Evolutionary conservation across 2,797 vertebrate species (phyloP).

Genomic region (Rhynchotus rufescens): DNA sequence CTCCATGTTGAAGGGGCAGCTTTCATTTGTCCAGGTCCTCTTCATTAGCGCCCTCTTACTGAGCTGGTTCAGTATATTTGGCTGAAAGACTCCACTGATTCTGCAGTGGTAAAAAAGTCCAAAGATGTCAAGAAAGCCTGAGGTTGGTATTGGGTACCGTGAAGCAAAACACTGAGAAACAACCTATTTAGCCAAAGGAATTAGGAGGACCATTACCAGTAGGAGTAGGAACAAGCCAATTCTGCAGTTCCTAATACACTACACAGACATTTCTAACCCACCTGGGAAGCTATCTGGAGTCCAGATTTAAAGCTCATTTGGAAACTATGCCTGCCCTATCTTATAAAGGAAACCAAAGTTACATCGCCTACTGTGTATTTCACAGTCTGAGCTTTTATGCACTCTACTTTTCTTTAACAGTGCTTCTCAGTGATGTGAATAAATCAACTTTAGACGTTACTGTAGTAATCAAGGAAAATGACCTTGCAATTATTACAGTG

Average conservation of each 20-base stretch:
- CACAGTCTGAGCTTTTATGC: conserved; percentile 6
- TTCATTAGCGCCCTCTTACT: conserved; percentile 38
- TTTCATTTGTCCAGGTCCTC: background rate
- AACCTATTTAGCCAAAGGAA: conserved; percentile 40
- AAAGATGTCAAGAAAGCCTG: conserved; percentile 14
- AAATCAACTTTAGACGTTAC: conserved; percentile 25
- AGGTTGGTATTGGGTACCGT: background rate
- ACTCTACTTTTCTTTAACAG: conserved; percentile 20
- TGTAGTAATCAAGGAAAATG: conserved; percentile 1
- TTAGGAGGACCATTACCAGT: conserved; percentile 38
- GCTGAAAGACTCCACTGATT: conserved; percentile 18
- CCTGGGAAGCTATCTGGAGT: conserved; percentile 29
- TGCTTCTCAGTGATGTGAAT: background rate
- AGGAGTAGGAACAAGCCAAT: conserved; percentile 52
- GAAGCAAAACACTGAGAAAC: conserved; percentile 25
- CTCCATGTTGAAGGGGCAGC: conserved; percentile 25
- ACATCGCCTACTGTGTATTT: background rate
- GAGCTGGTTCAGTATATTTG: conserved; percentile 37
- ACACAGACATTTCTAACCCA: conserved; percentile 28
- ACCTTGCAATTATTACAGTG: background rate
- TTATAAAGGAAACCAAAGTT: conserved; percentile 41
- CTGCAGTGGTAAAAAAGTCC: conserved; percentile 35
- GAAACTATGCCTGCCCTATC: conserved; percentile 45
- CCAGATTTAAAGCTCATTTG: conserved; percentile 53
- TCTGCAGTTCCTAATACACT: conserved; percentile 48